Base-by-base conservation (phyloP, 2,888 invertebrate species). In the Apotomis betuletana region DNA sequence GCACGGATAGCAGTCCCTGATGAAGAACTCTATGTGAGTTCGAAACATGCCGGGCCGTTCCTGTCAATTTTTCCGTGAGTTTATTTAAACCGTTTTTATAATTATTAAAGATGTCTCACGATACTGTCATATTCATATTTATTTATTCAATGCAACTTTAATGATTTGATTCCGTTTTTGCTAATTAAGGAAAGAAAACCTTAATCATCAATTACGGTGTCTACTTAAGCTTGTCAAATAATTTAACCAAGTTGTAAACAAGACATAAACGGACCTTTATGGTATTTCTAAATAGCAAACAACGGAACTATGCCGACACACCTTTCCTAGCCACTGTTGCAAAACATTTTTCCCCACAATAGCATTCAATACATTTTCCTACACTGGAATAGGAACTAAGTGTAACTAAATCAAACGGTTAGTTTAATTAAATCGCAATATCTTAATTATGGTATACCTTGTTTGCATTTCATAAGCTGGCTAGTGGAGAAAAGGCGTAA, bases 401-500 rank as follows among this genome's bases (percentile, higher is more conserved):
- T 67, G 44, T 46, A 55, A 69, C 60, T 77, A 77, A 77, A 75
- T 77, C 77, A 75, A 69, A 64, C 62, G 67, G 62, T 57, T 55
- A 57, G 13, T 67, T 67, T 74, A 74, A 77, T 74, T 74, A 70
- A 67, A 58, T 15, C 61, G 74, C 74, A 75, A 75, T 74, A 73
- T 75, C 76, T 77, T 76, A 77, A 77, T 77, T 77, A 77, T 76
- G 74, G 67, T 27, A 69, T 70, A 55, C 72, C 70, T 67, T 71
- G 71, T 67, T 72, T 46, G 70, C 65, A 55, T 55, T 44, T 65
- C 59, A 49, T 57, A 9, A 6, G 49, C 3, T 6, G 9, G 5
- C 9, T 49, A 6, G 49, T 10, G 49, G 49, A 49, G 9, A 9
- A 49, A 49, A 10, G 49, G 9, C 49, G 3, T 49, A 49, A 49